phyloP scores from a whole-genome alignment of 1,140 invertebrate species.

The Saccostrea glomerata region DNA sequence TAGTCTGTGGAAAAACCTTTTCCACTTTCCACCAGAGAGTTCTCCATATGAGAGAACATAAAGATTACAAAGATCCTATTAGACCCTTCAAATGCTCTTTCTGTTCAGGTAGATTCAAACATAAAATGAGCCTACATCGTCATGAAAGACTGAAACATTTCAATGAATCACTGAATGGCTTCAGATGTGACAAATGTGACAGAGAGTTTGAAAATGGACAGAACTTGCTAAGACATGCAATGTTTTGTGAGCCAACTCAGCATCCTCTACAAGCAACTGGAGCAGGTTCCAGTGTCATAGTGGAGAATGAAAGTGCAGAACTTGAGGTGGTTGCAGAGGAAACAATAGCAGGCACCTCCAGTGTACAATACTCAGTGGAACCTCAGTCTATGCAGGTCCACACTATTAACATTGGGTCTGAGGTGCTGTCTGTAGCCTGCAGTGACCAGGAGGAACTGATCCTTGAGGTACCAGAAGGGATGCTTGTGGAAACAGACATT shows the following conservation, averaged over 20 bases:
- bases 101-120: constrained; percentile 20
- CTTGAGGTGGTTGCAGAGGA: not conserved
- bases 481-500: constrained; percentile 6
- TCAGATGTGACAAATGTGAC: constrained; percentile 11
- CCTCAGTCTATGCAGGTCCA: constrained; percentile 10
- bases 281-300: not conserved
- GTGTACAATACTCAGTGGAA: not conserved
- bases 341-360: not conserved
- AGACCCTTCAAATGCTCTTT: constrained; percentile 23
- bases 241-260: constrained; percentile 18
- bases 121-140: not conserved
- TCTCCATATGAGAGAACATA: constrained; percentile 21
- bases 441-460: constrained; percentile 28
- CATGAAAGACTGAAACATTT: constrained; percentile 13
- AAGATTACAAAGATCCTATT: constrained; percentile 31
- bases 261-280: not conserved
- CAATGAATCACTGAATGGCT: not conserved
- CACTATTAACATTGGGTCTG: constrained; percentile 15
- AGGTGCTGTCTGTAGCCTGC: constrained; percentile 13
- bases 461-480: constrained; percentile 29
- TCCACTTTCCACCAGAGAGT: not conserved
- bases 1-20: constrained; percentile 26
- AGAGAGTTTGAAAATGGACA: not conserved
- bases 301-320: constrained; percentile 7
- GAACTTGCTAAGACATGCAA: constrained; percentile 6